Evolutionary conservation across 2,888 invertebrate species (phyloP).

Genomic region (Diarsia rubi): DNA sequence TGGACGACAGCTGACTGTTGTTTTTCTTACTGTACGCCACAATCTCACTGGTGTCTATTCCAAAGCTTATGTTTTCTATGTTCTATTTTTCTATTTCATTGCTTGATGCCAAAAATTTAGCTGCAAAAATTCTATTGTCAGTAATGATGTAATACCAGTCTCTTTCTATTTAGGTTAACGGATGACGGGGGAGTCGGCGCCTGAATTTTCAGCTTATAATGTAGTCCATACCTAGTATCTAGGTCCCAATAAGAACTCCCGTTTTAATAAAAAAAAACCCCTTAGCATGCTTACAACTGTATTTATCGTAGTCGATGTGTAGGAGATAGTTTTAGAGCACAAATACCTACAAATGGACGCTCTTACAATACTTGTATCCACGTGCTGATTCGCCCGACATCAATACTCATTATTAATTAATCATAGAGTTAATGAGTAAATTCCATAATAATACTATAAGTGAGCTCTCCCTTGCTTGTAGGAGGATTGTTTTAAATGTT

Average conservation of each 20-base stretch:
- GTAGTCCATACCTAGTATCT: conserved; percentile 63
- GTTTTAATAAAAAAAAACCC: conserved; percentile 45
- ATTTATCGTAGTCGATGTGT: conserved; percentile 58
- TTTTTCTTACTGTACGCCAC: conserved; percentile 54
- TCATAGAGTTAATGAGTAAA: conserved; percentile 88
- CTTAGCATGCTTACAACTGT: conserved; percentile 56
- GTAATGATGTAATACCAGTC: conserved; percentile 84
- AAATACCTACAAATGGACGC: conserved; percentile 50
- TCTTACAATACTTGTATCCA: conserved; percentile 44
- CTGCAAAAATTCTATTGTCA: conserved; percentile 84
- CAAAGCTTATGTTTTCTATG: conserved; percentile 85
- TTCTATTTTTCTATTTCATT: conserved; percentile 80
- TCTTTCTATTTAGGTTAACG: conserved; percentile 86
- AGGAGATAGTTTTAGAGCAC: conserved; percentile 63
- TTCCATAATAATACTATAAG: conserved; percentile 89
- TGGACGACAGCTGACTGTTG: conserved; percentile 9
- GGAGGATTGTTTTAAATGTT: conserved; percentile 87
- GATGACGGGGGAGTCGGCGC: conserved; percentile 79
- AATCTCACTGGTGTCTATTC: conserved; percentile 87
- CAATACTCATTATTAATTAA: conserved; percentile 87
- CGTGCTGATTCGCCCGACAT: conserved; percentile 78
- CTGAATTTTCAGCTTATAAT: conserved; percentile 46
- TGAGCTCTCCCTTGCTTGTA: conserved; percentile 89
- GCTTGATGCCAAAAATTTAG: conserved; percentile 90
- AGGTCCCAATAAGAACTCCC: conserved; percentile 48